These are phyloP conservation scores for Caenorhabditis panamensis DNA, from an alignment of 2,888 invertebrate genomes.

Conservation along the genomic window DNA sequence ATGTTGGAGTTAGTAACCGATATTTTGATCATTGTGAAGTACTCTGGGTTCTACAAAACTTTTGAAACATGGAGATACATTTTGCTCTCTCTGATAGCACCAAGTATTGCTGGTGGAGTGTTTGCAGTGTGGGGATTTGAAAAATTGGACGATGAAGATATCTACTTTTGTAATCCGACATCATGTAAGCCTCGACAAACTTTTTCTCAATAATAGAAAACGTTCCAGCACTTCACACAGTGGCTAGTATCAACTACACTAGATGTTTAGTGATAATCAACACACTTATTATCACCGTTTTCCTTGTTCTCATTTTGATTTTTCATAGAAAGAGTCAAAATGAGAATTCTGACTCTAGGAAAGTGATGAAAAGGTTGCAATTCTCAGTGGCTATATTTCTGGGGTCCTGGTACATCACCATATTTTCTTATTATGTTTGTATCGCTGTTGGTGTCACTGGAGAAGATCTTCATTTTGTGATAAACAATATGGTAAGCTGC, in stretches of 20 bases:
- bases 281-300: constrained; percentile 4
- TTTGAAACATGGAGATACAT: constrained; percentile 14
- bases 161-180: constrained; percentile 35
- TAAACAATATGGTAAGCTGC: neutral
- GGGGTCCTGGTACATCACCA: constrained; percentile 29
- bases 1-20: constrained; percentile 21
- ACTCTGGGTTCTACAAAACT: constrained; percentile 4
- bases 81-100: neutral
- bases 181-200: constrained; percentile 15
- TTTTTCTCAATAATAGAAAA: too few relatives aligned
- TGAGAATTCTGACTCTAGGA: constrained; percentile 10
- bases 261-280: constrained; percentile 24
- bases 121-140: constrained; percentile 29
- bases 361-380: constrained; percentile 30
- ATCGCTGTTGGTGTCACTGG: constrained; percentile 18
- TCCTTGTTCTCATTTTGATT: constrained; percentile 8
- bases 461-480: constrained; percentile 25
- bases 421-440: constrained; percentile 25
- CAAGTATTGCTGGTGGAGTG: constrained; percentile 6
- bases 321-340: constrained; percentile 26
- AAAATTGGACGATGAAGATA: constrained; percentile 25
- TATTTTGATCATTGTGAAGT: constrained; percentile 17
- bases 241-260: constrained; percentile 27
- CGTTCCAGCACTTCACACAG: constrained; percentile 22
- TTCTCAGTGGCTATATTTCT: constrained; percentile 25